Evolutionary conservation across 2,797 vertebrate genomes (phyloP), one percentile per base, ranked within the genome.

Genomic region (Melanotaenia pygmaea): DNA sequence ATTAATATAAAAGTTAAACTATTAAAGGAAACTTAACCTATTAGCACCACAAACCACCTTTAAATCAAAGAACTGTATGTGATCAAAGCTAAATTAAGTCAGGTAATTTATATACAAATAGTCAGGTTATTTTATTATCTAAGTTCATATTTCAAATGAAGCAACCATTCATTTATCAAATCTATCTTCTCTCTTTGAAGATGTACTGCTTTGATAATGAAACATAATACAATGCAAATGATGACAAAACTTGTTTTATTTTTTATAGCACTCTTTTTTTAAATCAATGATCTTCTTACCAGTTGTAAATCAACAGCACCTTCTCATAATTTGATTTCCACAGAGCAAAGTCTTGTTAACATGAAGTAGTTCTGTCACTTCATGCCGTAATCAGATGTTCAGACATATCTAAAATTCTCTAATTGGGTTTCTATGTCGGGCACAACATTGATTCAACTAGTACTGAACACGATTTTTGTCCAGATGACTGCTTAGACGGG

Each of bases 401-500:
- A 53, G 57, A 59, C 14, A 3, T 26, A 47, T 30, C 16, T 73
- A 0, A 76, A 50, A 63, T 58, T 16, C 11, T 37, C 12, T 20
- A 5, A 5, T 35, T 56, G 32, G 35, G 22, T 35, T 1, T 0
- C 26, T n/a, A 53, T 13, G 6, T 47, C 37, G 51, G 47, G 72
- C 66, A 12, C 28, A 12, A 30, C 14, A 10, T 11, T 32, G 51
- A 32, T 50, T 56, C 37, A 51, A 43, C 62, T 26, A 11, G 37
- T 65, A 74, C 16, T 67, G 40, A 78, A 69, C 66, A 5, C 12
- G 18, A 64, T 34, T 67, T 80, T 45, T 73, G 40, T 70, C 64
- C 20, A 72, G 69, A 81, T 69, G 35, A 54, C 72, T 9, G 24
- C 71, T 64, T 26, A 60, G 64, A 71, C 80, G 20, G 35, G 68